Evolutionary conservation across 2,113 vertebrate species (phyloP).

Genomic region (Lynx canadensis): DNA sequence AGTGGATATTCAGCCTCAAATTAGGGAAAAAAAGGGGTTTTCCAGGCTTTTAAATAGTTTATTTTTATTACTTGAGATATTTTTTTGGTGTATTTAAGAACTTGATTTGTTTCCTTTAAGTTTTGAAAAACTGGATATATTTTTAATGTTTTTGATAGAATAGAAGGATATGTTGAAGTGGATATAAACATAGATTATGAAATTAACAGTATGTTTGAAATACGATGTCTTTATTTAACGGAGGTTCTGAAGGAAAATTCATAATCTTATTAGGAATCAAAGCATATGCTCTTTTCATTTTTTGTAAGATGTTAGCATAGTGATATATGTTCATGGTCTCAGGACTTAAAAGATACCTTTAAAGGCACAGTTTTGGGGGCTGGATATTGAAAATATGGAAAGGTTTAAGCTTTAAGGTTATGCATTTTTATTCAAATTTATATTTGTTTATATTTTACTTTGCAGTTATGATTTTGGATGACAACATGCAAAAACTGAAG

Average conservation of each 20-base stretch:
- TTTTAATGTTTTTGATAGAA: background rate
- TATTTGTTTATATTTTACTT: constrained; percentile 60
- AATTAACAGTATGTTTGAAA: background rate
- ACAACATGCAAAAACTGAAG: constrained; percentile 91
- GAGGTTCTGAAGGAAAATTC: background rate
- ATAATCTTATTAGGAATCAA: background rate
- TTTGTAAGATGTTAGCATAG: background rate
- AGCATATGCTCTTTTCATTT: background rate
- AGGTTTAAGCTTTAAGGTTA: background rate
- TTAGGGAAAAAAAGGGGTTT: background rate
- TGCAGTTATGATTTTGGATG: constrained; percentile 93
- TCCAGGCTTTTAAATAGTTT: background rate
- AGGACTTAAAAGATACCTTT: background rate
- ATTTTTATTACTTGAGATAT: background rate
- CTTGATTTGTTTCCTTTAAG: background rate
- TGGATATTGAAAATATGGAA: background rate
- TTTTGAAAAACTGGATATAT: background rate
- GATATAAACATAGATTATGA: background rate
- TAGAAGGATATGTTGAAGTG: background rate
- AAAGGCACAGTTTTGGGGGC: background rate
- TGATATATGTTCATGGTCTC: background rate
- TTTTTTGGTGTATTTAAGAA: background rate
- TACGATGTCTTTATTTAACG: background rate
- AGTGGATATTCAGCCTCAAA: background rate
- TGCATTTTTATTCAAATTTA: constrained; percentile 2